phyloP scores from a whole-genome alignment of 2,113 vertebrate genomes.

The Cygnus atratus region DNA sequence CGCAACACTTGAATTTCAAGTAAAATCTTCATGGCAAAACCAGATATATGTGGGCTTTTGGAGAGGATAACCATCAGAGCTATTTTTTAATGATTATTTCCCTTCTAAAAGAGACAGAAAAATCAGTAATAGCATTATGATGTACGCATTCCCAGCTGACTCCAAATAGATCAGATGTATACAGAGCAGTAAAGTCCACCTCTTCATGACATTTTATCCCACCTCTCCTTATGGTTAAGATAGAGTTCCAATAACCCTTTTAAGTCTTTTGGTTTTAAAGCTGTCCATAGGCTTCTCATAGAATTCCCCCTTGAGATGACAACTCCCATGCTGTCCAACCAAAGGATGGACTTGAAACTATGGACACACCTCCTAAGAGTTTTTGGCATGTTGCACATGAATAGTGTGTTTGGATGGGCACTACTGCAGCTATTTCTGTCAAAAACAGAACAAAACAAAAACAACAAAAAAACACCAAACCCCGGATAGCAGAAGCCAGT shows the following conservation, averaged over 20 bases:
- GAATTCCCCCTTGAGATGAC: neutral
- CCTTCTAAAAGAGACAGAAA: neutral
- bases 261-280: neutral
- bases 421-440: neutral
- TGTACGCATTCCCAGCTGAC: neutral
- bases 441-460: neutral
- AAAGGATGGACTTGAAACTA: neutral
- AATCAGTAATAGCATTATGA: neutral
- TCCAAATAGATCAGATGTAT: neutral
- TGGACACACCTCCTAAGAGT: neutral
- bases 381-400: neutral
- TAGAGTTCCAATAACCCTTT: neutral
- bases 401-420: neutral
- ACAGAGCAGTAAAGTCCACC: neutral
- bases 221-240: neutral
- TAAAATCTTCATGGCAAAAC: conserved; percentile 44
- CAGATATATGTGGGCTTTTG: neutral
- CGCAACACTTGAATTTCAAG: neutral
- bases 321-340: neutral
- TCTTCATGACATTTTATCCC: neutral
- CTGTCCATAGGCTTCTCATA: neutral
- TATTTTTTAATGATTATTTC: neutral
- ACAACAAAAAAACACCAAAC: too few species aligned
- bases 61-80: neutral
- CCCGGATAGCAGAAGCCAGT: neutral